Evolutionary conservation across 2,113 vertebrate species (phyloP), one percentile per base, ranked within the genome.

Genomic region (Hipposideros armiger): DNA sequence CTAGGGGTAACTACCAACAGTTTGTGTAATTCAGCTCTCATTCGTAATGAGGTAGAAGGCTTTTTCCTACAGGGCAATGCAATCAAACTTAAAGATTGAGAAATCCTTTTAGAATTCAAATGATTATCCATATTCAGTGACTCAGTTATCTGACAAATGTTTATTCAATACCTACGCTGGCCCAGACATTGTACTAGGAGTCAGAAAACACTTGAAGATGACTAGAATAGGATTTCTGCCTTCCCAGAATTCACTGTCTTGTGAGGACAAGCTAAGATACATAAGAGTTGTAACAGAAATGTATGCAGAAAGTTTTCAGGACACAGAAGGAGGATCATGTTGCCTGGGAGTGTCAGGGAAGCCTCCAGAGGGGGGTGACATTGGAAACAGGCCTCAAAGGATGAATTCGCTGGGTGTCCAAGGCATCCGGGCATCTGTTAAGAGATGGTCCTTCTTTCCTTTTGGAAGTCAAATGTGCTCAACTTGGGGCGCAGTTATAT

Each of bases 21-120:
- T 69, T 95, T 73, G 9, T 45, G 66, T 88, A 67, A 69, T 45
- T 87, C 87, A 32, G 10, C 54, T 90, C 22, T 40, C 54, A 26
- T 86, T 77, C 87, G 52, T 92, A 56, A 83, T 30, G 32, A 87
- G 14, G 11, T 66, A 40, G 56, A 72, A 95, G 80, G 52, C 9
- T 81, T 19, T 50, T 70, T 67, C 36, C 28, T 84, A 82, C 11
- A 85, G 9, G n/a, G 40, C 30, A 19, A 87, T 80, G 13, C 13
- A 66, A 32, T 81, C 50, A 22, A 56, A 11, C 32, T 26, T n/a
- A 50, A 36, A 95, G 30, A 30, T 58, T 8, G 20, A 58, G 47
- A 90, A 90, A 77, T 94, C 47, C 52, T 90, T 87, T 90, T 80
- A 95, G 84, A 94, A 84, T 87, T 84, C 30, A 81, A 92, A 52